Base-by-base conservation (phyloP, 2,797 vertebrate genomes). In the Pipistrellus pipistrellus region DNA sequence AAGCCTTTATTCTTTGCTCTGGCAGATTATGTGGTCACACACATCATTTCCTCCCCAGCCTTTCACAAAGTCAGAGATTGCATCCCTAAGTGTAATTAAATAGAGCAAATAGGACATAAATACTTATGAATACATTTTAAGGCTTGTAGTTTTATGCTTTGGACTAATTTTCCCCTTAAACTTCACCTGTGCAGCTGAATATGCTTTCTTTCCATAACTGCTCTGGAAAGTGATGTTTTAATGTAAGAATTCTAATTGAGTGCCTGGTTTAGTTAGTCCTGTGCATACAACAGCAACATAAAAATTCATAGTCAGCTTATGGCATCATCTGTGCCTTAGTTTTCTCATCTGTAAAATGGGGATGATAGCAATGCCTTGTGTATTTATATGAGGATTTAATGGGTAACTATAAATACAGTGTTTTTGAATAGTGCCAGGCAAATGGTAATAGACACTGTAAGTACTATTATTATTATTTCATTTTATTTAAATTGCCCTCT, bases 271-370 rank as follows among this genome's bases (percentile, higher is more conserved):
- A 59, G 53, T 32, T 82, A 59, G 15, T 53, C n/a, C 41, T 89
- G 20, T 59, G 46, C 82, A 88, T 41, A 59, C 21, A 86, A 41
- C 62, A 59, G 21, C 18, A 66, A 57, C 53, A 44, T 23, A 55
- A 25, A 81, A 91, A 83, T 13, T 18, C 8, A n/a, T 85, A 25
- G 8, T 80, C 41, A 88, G 53, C 14, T 76, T 53, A 88, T 32
- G 27, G 6, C 15, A 53, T 46, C 35, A 14, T 35, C 69, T 93
- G 15, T 81, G 76, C 32, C 76, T 94, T 57, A 8, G 20, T 85
- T 77, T 88, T 97, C 55, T 85, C 71, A 88, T 59, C 44, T 41
- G 17, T 95, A 91, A 85, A 84, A 35, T 91, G 59, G 80, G 73
- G 84, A 62, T 81, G 51, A 30, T 32, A 76, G 38, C 81, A 85